phyloP scores from a whole-genome alignment of 2,113 vertebrate species.

The Mugil cephalus region DNA sequence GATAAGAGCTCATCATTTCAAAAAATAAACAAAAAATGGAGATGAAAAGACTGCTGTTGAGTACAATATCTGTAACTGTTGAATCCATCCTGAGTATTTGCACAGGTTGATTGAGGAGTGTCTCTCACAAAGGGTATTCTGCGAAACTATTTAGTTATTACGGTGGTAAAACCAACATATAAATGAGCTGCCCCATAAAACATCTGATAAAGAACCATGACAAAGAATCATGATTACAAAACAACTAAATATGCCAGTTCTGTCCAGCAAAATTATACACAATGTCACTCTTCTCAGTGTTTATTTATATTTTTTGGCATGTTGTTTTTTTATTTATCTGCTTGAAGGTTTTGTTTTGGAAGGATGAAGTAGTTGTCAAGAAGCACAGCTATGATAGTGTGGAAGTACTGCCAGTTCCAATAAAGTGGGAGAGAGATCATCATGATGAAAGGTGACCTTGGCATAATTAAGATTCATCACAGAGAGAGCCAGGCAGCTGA shows the following conservation, averaged over 20 bases:
- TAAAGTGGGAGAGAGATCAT: constrained; percentile 83
- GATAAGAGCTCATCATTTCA: neutral
- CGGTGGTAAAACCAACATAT: constrained; percentile 55
- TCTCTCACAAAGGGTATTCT: constrained; percentile 19
- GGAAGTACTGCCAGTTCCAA: constrained; percentile 86
- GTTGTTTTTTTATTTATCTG: constrained; percentile 32
- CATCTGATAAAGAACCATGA: too few relatives aligned
- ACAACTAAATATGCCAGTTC: constrained; percentile 66
- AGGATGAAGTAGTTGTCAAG: constrained; percentile 82
- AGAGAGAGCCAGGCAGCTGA: constrained; percentile 75
- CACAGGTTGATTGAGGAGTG: constrained; percentile 14
- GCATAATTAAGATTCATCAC: constrained; percentile 89
- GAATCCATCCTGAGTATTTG: constrained; percentile 18
- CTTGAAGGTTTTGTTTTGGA: constrained; percentile 72
- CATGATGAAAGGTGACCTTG: constrained; percentile 87
- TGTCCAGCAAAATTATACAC: constrained; percentile 70
- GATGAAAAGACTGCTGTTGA: neutral
- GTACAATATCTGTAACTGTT: neutral
- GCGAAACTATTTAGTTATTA: constrained; percentile 43
- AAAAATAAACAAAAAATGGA: constrained; percentile 6
- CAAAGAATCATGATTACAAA: constrained; percentile 65
- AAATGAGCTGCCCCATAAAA: constrained; percentile 57
- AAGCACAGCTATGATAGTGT: constrained; percentile 82
- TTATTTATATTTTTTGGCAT: neutral
- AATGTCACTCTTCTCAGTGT: constrained; percentile 7